A percentile compares a stretch with the other conserved stretches of the same genome.
phyloP scores from a whole-genome alignment of 2,797 vertebrate genomes.

The Eutrigla gurnardus region DNA sequence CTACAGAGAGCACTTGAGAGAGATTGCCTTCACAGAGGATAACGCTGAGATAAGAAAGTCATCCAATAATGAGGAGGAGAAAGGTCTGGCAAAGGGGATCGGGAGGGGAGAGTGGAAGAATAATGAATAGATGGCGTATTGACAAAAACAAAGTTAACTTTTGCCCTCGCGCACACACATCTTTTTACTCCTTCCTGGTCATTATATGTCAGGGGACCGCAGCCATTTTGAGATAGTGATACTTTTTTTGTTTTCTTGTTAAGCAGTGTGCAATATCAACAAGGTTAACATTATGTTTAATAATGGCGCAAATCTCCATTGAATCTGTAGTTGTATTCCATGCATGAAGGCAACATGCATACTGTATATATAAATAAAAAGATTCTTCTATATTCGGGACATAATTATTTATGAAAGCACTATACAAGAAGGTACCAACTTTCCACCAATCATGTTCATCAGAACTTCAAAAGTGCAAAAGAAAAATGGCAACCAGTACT shows the following conservation, averaged over 20 bases:
- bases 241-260: not conserved
- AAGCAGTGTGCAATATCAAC: not conserved
- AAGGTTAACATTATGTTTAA: not conserved
- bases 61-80: slow-evolving; percentile 61
- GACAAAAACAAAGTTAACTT: slow-evolving; percentile 44
- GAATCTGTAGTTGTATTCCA: not conserved
- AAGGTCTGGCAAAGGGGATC: slow-evolving; percentile 17
- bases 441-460: not conserved
- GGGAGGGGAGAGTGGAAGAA: slow-evolving; percentile 19
- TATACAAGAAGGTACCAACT: not conserved
- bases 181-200: slow-evolving; percentile 21
- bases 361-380: not conserved
- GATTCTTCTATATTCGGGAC: not conserved
- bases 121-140: slow-evolving; percentile 43
- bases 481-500: not conserved
- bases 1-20: slow-evolving; percentile 59
- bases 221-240: not conserved
- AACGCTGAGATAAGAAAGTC: slow-evolving; percentile 58
- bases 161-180: slow-evolving; percentile 1
- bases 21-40: slow-evolving; percentile 53
- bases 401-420: not conserved
- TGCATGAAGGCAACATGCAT: not conserved
- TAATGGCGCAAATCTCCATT: not conserved
- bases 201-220: not conserved
- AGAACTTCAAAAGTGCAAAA: not conserved